Base-by-base conservation (phyloP, 37 sponge, comb jelly and placozoan genomes). In the Hormiphora californensis region DNA sequence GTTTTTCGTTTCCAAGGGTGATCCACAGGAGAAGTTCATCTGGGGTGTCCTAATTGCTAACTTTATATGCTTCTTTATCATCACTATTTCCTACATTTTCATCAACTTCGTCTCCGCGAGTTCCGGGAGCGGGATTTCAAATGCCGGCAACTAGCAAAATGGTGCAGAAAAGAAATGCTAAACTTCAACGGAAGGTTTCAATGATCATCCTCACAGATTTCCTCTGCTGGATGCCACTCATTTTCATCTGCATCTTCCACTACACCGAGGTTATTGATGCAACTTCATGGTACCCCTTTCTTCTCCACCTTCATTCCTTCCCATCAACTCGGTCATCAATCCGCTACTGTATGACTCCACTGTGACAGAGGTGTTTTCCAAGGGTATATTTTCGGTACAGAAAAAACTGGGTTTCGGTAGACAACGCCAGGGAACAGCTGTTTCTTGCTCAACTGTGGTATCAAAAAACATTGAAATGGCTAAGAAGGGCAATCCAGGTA, bases 131-230 rank as follows among this genome's bases (percentile, higher is more conserved):
- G 27, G 61, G 4, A 30, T 57, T 57, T 57, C 61, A 4, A 57
- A 15, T 12, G 27, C 4, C n/a, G 23, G 7, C n/a, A 30, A 30
- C n/a, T 28, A 57, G 27, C 61, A 57, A 57, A 15, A 30, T 28
- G 3, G 27, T 57, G 61, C 61, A 57, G 61, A 57, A 57, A 57
- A 57, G 61, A 57, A 57, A 57, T 15, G 30, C n/a, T 28, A 57
- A 57, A 30, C 61, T 57, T 23, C 61, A 57, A 57, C 61, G 61
- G n/a, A 57, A 57, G 61, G 27, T 57, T 57, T 57, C 61, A 30
- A 23, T 57, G 30, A 57, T 57, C 7, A 57, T 57, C 61, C 61
- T 57, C 3, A 57, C 61, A 57, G 61, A 57, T 12, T 57, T 57
- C n/a, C 27, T 23, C n/a, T 57, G 61, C 61, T 57, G 61, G 61